Evolutionary conservation across 2,797 vertebrate species (phyloP), one percentile per base, ranked within the genome.

Genomic region (Salarias fasciatus): DNA sequence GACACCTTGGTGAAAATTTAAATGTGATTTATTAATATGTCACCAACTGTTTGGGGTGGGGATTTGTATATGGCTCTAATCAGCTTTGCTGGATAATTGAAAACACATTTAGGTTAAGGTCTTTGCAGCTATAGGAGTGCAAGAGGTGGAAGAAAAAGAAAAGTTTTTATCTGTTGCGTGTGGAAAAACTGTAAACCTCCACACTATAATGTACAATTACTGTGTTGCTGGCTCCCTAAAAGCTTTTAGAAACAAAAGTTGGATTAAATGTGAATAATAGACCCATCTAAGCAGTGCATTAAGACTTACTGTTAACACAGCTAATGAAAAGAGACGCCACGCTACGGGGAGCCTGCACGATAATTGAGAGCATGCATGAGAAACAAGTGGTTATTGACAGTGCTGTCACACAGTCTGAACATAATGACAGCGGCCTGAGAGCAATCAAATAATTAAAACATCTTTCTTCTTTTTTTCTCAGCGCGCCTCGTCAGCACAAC

Each of bases 401-500:
- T 13, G 77, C 62, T 79, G 90, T 86, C 83, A 89, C 58, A 72
- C 33, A 35, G 33, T 35, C 9, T 88, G 86, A 91, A 92, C 91
- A 86, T 77, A 73, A 75, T 86, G 84, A 88, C 86, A 86, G 84
- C 84, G 30, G 57, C 42, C 45, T 42, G 66, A 18, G 64, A 42
- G 51, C 71, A 75, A 84, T 84, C 63, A 73, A 72, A 82, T 82
- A 51, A 90, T 91, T 92, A 70, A 82, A 85, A 89, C 86, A 75
- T 84, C 61, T 90, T 84, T 84, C 58, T 58, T 60, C 50, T 56
- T 49, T 15, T n/a, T 15, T 13, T 8, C 49, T 79, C 85, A 75
- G 79, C 89, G 82, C 89, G 92, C 92, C 86, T 80, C 77, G 94
- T 93, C 95, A 95, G 93, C 93, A 89, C 84, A 92, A 92, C 86